Percentiles rank a stretch among this genome's conserved stretches.
Conservation (phyloP, 2,888 invertebrate species). For the Ichneumoninae sp. region DNA sequence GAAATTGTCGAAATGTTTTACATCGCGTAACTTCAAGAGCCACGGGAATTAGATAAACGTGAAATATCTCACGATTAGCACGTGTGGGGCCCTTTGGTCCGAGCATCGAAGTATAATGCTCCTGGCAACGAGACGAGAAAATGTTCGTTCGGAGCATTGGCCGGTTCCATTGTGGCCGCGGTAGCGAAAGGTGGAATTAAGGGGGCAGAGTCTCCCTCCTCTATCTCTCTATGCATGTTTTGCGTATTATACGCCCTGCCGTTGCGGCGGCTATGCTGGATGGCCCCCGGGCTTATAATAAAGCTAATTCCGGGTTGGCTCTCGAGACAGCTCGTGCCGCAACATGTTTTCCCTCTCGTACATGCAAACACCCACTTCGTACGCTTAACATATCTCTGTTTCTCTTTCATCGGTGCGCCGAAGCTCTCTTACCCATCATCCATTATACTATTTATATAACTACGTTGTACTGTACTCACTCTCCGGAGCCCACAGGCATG, state of each 20-base stretch:
- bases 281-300: constrained; percentile 83
- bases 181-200: constrained; percentile 5
- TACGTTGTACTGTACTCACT: constrained; percentile 44
- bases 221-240: constrained; percentile 48
- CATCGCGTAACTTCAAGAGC: constrained; percentile 45
- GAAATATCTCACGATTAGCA: constrained; percentile 66
- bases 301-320: constrained; percentile 83
- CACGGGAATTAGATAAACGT: constrained; percentile 48
- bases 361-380: constrained; percentile 67
- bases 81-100: constrained; percentile 26
- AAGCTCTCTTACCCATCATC: constrained; percentile 65
- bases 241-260: constrained; percentile 31
- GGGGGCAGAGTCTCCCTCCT: constrained; percentile 15
- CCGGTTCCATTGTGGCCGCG: constrained; percentile 75
- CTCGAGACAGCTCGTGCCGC: constrained; percentile 83
- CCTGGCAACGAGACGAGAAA: constrained; percentile 77
- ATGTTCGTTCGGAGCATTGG: constrained; percentile 79
- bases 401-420: constrained; percentile 66
- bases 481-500: constrained; percentile 66
- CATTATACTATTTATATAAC: constrained; percentile 67
- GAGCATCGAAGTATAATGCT: constrained; percentile 57
- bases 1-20: constrained; percentile 31
- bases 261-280: constrained; percentile 75
- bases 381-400: constrained; percentile 48
- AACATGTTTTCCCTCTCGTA: constrained; percentile 82